A percentile compares a stretch with the other conserved stretches of the same genome.
Evolutionary conservation across 2,113 vertebrate genomes (phyloP).

Genomic region (Otolemur garnettii): DNA sequence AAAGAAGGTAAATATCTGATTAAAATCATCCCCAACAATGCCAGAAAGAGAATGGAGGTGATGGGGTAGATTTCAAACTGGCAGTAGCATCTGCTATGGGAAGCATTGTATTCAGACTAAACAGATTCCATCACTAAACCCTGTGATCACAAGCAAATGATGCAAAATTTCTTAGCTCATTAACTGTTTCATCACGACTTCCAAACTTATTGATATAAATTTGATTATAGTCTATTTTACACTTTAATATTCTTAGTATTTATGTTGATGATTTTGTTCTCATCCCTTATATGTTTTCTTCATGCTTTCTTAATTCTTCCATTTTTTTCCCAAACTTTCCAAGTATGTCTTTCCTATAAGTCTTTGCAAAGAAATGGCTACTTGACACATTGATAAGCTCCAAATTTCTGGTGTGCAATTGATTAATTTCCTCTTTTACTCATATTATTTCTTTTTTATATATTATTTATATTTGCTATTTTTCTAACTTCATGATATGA

Average conservation of each 20-base stretch:
- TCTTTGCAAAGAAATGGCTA: neutral
- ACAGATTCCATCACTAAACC: neutral
- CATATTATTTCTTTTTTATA: neutral
- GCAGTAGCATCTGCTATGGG: neutral
- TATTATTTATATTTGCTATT: neutral
- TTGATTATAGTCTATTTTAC: neutral
- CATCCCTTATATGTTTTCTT: neutral
- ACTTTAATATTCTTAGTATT: neutral
- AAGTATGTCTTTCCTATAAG: neutral
- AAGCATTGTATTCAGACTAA: neutral
- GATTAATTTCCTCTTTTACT: neutral
- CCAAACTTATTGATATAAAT: neutral
- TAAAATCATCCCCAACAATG: neutral
- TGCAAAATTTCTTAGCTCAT: neutral
- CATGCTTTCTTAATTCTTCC: neutral
- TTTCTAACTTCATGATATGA: neutral
- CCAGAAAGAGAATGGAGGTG: neutral
- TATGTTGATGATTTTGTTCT: neutral
- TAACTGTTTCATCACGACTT: neutral
- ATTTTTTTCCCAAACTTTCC: neutral
- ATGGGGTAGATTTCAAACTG: neutral
- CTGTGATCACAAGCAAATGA: neutral
- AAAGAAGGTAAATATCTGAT: neutral
- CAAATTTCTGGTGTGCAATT: neutral
- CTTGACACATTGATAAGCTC: neutral